A percentile compares a stretch with the other conserved stretches of the same genome.
Conservation (phyloP, 2,888 invertebrate species). For the Drosophila rubida region DNA sequence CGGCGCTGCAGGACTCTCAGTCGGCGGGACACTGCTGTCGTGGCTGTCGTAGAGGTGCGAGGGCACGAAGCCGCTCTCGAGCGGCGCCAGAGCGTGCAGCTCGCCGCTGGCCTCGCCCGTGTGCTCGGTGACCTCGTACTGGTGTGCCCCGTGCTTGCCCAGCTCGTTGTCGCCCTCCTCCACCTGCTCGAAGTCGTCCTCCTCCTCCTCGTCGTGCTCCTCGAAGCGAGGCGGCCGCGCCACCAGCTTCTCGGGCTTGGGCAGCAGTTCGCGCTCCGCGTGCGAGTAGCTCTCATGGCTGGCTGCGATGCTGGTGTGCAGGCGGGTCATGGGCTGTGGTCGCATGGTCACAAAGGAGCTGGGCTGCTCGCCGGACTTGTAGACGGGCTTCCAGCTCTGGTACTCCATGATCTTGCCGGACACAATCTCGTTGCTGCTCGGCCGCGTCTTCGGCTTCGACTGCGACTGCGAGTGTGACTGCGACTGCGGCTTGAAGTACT, state of each 20-base stretch:
- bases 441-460: constrained; percentile 40
- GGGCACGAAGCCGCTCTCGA: constrained; percentile 70
- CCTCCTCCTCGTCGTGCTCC: constrained; percentile 56
- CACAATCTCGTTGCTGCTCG: constrained; percentile 62
- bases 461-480: too few relatives aligned
- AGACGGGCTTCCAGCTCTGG: constrained; percentile 82
- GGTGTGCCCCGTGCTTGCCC: constrained; percentile 46
- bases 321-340: constrained; percentile 72
- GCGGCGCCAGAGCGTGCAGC: constrained; percentile 41
- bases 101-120: constrained; percentile 79
- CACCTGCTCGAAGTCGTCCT: constrained; percentile 53
- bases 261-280: constrained; percentile 61
- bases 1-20: neutral
- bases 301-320: constrained; percentile 75
- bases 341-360: constrained; percentile 61
- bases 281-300: constrained; percentile 17
- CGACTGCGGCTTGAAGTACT: constrained; percentile 59
- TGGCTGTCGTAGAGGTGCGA: constrained; percentile 41
- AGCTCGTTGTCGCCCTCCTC: constrained; percentile 63
- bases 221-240: constrained; percentile 37
- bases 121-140: constrained; percentile 83
- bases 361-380: constrained; percentile 62
- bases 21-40: neutral
- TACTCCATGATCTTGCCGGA: constrained; percentile 77
- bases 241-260: constrained; percentile 74